A percentile compares a stretch with the other conserved stretches of the same genome.
phyloP scores from a whole-genome alignment of 2,888 invertebrate species.

The Andrena chrysosceles region DNA sequence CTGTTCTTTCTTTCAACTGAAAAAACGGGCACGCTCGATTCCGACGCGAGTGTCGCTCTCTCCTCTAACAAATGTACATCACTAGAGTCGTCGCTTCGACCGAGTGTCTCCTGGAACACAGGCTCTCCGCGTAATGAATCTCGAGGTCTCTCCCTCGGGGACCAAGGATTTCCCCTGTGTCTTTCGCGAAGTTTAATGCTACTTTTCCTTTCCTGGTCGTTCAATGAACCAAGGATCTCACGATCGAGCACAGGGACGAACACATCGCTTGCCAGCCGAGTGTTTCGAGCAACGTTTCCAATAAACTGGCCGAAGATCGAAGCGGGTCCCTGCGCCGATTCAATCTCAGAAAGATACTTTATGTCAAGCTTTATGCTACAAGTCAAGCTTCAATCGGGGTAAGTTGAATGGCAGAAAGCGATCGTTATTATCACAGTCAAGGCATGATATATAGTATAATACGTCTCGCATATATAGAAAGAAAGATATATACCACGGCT shows the following conservation, averaged over 20 bases:
- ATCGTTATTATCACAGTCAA: constrained; percentile 72
- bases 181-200: constrained; percentile 41
- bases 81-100: constrained; percentile 28
- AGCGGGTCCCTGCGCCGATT: constrained; percentile 39
- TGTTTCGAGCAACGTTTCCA: background rate
- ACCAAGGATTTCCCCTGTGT: constrained; percentile 5
- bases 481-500: constrained; percentile 14
- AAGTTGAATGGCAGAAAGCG: constrained; percentile 73
- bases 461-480: constrained; percentile 4
- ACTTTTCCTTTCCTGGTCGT: constrained; percentile 1
- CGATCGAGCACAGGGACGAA: no score
- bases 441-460: constrained; percentile 62
- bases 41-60: constrained; percentile 47
- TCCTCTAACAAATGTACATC: constrained; percentile 57
- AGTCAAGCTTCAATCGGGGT: constrained; percentile 76
- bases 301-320: constrained; percentile 44
- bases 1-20: no score
- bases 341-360: constrained; percentile 41
- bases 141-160: constrained; percentile 2
- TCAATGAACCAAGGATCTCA: no score
- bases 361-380: constrained; percentile 76
- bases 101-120: constrained; percentile 38
- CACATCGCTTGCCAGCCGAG: no score
- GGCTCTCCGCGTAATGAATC: constrained; percentile 31
- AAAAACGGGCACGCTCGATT: constrained; percentile 14